Conservation (phyloP, 2,113 vertebrate species). For the Haemorhous mexicanus region DNA sequence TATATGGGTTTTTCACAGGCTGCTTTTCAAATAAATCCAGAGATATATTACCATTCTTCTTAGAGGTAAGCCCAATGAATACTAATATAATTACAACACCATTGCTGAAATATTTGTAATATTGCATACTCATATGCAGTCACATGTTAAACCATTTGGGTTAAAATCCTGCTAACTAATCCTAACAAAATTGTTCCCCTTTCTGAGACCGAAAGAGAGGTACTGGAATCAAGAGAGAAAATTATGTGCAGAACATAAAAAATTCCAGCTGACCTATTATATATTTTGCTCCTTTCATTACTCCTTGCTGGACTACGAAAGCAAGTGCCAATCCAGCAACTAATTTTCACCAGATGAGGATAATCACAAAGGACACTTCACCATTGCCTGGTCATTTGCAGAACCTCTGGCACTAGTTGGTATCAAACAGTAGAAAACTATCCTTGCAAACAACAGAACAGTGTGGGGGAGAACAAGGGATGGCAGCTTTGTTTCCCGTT, state of each 20-base stretch:
- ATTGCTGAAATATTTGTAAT: not conserved
- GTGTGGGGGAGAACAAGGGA: not conserved
- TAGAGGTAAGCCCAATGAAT: not conserved
- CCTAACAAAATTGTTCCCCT: not conserved
- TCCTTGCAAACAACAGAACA: not conserved
- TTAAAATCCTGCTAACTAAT: not conserved
- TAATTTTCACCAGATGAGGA: not conserved
- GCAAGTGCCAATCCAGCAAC: not conserved
- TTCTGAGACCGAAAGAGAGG: not conserved
- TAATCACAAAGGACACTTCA: not conserved
- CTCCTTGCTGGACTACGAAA: not conserved
- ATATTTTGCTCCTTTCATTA: accelerated
- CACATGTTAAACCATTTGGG: accelerated
- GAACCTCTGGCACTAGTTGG: not conserved
- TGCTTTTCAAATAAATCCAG: not conserved
- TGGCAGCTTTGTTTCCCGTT: not conserved
- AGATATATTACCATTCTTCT: not conserved
- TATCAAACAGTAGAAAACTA: not conserved
- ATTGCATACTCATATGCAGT: not conserved
- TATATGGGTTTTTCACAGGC: not conserved
- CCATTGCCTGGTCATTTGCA: accelerated
- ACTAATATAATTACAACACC: not conserved
- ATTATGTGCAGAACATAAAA: not conserved
- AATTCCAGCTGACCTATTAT: not conserved
- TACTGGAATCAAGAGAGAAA: not conserved